Evolutionary conservation across 2,888 invertebrate species (phyloP).

Genomic region (Cyclophora punctaria): DNA sequence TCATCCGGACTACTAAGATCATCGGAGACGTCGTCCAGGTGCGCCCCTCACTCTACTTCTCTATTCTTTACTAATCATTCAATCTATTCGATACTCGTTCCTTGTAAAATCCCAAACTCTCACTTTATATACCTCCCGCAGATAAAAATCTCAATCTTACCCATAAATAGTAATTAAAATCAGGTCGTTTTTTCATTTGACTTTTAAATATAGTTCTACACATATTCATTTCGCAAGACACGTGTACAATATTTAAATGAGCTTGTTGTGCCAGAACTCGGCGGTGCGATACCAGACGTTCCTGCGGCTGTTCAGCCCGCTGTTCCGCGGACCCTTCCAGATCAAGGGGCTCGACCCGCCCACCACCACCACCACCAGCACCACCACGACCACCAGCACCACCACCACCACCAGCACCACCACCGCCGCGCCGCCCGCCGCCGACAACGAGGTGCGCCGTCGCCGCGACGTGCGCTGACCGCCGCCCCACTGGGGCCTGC

Average conservation of each 20-base stretch:
- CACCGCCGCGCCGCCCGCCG: constrained; percentile 20
- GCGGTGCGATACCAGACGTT: constrained; percentile 83
- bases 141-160: too few relatives aligned
- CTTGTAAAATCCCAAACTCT: too few relatives aligned
- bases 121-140: too few relatives aligned
- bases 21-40: constrained; percentile 81
- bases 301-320: constrained; percentile 82
- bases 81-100: too few relatives aligned
- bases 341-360: constrained; percentile 81
- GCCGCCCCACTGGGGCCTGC: too few relatives aligned
- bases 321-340: constrained; percentile 82
- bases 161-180: too few relatives aligned
- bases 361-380: constrained; percentile 64
- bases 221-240: too few relatives aligned
- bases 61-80: too few relatives aligned
- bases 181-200: too few relatives aligned
- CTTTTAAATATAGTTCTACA: too few relatives aligned
- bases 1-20: constrained; percentile 79
- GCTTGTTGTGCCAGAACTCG: constrained; percentile 76
- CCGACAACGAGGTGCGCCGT: constrained; percentile 46
- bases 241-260: neutral
- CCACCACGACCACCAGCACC: constrained; percentile 31
- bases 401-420: constrained; percentile 26
- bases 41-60: too few relatives aligned
- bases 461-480: constrained; percentile 15